These are phyloP conservation scores for Diacarnus erythraeanus DNA, from an alignment of 37 sponge, comb jelly and placozoan species.

Conservation along the genomic window DNA sequence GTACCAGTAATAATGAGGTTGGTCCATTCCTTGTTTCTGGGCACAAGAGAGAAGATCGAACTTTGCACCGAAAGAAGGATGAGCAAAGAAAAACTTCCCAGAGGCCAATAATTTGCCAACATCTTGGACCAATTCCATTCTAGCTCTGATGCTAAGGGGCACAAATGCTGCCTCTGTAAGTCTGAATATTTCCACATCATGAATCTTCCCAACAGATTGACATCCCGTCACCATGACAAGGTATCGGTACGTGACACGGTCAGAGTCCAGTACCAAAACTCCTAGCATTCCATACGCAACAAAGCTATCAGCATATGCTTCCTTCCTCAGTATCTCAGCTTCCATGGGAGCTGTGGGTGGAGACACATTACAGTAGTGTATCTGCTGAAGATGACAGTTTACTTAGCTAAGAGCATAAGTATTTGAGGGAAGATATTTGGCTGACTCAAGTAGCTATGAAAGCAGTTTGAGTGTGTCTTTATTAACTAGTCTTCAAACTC, in stretches of 20 bases:
- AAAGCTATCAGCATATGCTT: conserved; percentile 41
- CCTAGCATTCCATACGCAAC: conserved; percentile 79
- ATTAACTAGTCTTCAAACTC: conserved; percentile 25
- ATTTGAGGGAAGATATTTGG: neutral
- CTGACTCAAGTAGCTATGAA: too few species aligned
- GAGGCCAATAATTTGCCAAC: conserved; percentile 69
- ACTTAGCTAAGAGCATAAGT: neutral
- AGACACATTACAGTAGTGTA: too few species aligned
- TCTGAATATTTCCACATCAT: conserved; percentile 69
- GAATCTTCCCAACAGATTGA: conserved; percentile 60
- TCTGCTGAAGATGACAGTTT: neutral
- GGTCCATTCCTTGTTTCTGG: conserved; percentile 53
- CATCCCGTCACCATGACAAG: conserved; percentile 76
- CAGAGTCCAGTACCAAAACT: conserved; percentile 40
- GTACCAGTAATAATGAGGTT: conserved; percentile 67
- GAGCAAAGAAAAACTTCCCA: conserved; percentile 75
- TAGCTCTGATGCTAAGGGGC: conserved; percentile 31
- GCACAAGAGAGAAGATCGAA: conserved; percentile 57
- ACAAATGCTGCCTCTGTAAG: conserved; percentile 68
- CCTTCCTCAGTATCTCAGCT: conserved; percentile 49
- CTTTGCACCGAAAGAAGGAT: conserved; percentile 35
- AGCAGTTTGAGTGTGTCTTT: too few species aligned
- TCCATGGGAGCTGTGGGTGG: conserved; percentile 55
- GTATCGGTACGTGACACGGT: conserved; percentile 28
- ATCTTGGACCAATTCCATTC: conserved; percentile 54